These are phyloP conservation scores for Pseudonaja textilis DNA, from an alignment of 2,113 vertebrate genomes.

Conservation along the genomic window DNA sequence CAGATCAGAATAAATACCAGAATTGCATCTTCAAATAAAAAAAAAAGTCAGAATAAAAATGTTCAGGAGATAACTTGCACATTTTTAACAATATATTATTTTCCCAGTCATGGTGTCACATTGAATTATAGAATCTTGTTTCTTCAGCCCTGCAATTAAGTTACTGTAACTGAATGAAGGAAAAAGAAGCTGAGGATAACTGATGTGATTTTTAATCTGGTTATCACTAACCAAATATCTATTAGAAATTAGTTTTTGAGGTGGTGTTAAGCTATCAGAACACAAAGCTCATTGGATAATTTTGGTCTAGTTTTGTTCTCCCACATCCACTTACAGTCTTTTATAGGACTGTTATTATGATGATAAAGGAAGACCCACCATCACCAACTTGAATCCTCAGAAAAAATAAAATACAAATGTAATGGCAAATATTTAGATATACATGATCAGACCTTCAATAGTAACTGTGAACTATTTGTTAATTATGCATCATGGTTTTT, in stretches of 20 bases:
- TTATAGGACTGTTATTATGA: background rate
- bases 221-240: constrained; percentile 52
- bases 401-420: background rate
- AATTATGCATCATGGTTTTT: background rate
- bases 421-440: background rate
- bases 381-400: background rate
- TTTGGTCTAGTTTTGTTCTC: background rate
- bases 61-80: background rate
- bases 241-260: background rate
- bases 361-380: background rate
- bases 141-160: background rate
- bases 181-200: background rate
- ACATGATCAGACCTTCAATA: background rate
- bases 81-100: background rate
- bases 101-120: background rate
- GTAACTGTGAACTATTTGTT: background rate
- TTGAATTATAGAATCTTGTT: constrained; percentile 8
- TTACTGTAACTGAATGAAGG: background rate
- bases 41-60: background rate
- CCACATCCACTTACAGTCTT: background rate
- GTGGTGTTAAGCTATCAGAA: background rate
- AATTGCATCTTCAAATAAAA: background rate
- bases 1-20: background rate
- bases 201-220: constrained; percentile 47
- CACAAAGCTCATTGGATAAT: background rate